A percentile compares a stretch with the other conserved stretches of the same genome.
These are phyloP conservation scores for Prunella himalayana DNA, from an alignment of 2,113 vertebrate genomes.

Conservation along the genomic window DNA sequence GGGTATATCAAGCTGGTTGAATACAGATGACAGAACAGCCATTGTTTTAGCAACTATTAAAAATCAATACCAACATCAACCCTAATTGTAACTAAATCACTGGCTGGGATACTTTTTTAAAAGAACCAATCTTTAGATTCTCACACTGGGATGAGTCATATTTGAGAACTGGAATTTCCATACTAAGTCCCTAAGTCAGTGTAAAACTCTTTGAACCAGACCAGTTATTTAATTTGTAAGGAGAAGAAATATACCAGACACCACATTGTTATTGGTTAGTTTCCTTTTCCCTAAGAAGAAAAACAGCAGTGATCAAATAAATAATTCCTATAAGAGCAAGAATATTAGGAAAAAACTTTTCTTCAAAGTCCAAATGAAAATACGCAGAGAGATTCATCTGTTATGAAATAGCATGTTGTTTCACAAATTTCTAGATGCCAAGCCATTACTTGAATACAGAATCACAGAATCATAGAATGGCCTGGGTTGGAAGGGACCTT, in stretches of 20 bases:
- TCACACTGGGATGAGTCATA: background rate
- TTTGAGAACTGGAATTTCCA: background rate
- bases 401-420: background rate
- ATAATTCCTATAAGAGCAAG: background rate
- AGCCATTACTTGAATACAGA: background rate
- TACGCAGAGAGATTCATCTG: background rate
- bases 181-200: background rate
- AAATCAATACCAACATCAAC: background rate
- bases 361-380: background rate
- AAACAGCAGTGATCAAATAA: background rate
- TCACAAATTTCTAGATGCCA: background rate
- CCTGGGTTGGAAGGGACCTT: background rate
- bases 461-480: background rate
- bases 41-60: background rate
- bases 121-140: background rate
- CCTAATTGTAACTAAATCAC: background rate
- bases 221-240: background rate
- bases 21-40: background rate
- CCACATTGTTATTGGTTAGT: background rate
- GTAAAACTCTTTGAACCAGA: background rate
- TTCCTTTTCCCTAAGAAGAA: background rate
- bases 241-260: background rate
- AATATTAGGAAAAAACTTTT: background rate
- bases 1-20: background rate
- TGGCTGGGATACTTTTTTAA: background rate